Conservation (phyloP, 2,888 invertebrate genomes). For the Philereme vetulata region DNA sequence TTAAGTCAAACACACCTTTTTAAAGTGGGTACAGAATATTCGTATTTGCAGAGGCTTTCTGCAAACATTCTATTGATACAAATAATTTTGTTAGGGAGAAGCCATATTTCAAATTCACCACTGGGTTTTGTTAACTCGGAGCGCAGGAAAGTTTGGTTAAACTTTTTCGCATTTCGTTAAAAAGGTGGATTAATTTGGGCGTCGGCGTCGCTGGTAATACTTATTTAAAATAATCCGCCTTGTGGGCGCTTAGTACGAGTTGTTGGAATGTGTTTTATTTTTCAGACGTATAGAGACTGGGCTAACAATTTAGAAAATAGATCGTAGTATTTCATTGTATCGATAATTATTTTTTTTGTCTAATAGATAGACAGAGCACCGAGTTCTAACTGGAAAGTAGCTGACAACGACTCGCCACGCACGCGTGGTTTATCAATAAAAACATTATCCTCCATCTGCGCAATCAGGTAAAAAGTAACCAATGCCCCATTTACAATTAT, state of each 20-base stretch:
- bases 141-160: constrained; percentile 64
- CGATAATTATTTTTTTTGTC: too few relatives aligned
- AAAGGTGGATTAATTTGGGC: constrained; percentile 78
- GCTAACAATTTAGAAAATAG: constrained; percentile 22
- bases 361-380: too few relatives aligned
- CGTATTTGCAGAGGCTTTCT: constrained; percentile 69
- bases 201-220: constrained; percentile 73
- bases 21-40: constrained; percentile 65
- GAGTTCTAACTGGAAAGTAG: too few relatives aligned
- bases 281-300: constrained; percentile 60
- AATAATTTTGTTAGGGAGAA: constrained; percentile 69
- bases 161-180: constrained; percentile 79
- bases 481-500: too few relatives aligned
- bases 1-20: constrained; percentile 80
- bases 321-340: too few relatives aligned
- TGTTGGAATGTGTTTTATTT: constrained; percentile 75
- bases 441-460: too few relatives aligned
- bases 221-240: constrained; percentile 83
- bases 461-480: too few relatives aligned
- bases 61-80: constrained; percentile 79
- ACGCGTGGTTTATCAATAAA: too few relatives aligned
- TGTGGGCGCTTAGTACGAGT: constrained; percentile 70
- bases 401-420: too few relatives aligned
- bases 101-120: constrained; percentile 74
- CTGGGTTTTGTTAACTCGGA: constrained; percentile 59